phyloP scores from a whole-genome alignment of 2,888 invertebrate species.

The Platycheirus rosarum region DNA sequence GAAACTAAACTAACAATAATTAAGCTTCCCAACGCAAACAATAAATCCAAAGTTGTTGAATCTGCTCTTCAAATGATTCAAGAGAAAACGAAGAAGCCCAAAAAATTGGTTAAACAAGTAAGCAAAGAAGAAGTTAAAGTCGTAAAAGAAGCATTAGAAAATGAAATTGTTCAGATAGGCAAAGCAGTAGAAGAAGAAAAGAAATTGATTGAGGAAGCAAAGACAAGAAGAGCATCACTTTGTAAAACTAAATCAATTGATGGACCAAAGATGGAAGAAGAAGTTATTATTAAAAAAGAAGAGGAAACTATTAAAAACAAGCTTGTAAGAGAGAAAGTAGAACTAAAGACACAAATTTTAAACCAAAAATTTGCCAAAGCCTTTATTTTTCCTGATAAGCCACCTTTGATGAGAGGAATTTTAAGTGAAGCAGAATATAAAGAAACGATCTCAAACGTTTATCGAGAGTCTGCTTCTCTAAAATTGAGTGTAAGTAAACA shows the following conservation, averaged over 20 bases:
- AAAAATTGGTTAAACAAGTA: constrained; percentile 16
- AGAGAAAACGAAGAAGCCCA: constrained; percentile 45
- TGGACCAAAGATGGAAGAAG: constrained; percentile 57
- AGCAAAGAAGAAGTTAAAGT: constrained; percentile 53
- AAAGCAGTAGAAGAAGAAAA: constrained; percentile 42
- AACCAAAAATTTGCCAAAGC: constrained; percentile 48
- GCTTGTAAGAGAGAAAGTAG: constrained; percentile 35
- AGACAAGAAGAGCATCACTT: constrained; percentile 23
- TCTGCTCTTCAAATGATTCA: constrained; percentile 68
- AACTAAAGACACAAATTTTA: constrained; percentile 53
- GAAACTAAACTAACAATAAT: constrained; percentile 30
- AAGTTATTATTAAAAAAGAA: background rate
- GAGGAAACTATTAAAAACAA: constrained; percentile 22
- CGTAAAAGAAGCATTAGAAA: constrained; percentile 23
- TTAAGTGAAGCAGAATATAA: constrained; percentile 63
- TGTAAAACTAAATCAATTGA: constrained; percentile 56
- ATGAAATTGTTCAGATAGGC: constrained; percentile 14
- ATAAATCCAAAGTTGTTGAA: constrained; percentile 59
- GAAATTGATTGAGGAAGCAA: constrained; percentile 49
- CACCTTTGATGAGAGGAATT: constrained; percentile 48
- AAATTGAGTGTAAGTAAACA: background rate
- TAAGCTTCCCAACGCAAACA: constrained; percentile 56
- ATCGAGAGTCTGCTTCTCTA: background rate
- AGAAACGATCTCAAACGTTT: background rate
- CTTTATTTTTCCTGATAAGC: constrained; percentile 37